Base-by-base conservation (phyloP, 2,888 invertebrate species). In the Mythimna ferrago region DNA sequence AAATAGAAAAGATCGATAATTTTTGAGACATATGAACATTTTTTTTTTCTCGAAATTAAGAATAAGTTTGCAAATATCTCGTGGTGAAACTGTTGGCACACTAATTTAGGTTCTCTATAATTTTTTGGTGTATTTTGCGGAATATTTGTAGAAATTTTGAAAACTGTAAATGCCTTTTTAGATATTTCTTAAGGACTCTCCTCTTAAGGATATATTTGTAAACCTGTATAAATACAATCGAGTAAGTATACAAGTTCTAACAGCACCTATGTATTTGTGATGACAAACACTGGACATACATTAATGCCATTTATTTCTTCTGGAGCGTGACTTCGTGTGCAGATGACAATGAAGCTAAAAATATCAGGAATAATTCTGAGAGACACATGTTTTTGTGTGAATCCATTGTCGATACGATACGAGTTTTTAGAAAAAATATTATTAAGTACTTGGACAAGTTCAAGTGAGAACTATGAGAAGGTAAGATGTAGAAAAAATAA, bases 291-390 rank as follows among this genome's bases (percentile, higher is more conserved):
- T 82, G 84, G 81, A 78, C 86, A 60, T 67, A 86, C 88, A 89
- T 9, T 87, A 88, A 89, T 91, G 89, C 89, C 94, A 95, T 96
- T 95, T 95, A 95, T 94, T 95, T 91, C 95, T 96, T 94, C 94
- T 95, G 94, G 95, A 95, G 94, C 95, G 96, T 96, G 95, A 95
- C 95, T 94, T 89, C 88, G 92, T 92, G 91, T 94, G 93, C 92
- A 93, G 88, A 82, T 94, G 92, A 96, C 95, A 96, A 96, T 96
- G 92, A 94, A 90, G 93, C 93, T 95, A 94, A 95, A 95, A 95
- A 95, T 94, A 94, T 90, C 93, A 93, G 94, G 93, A 94, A 95
- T 95, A 93, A 95, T 95, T 95, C 94, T 95, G 94, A 93, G 96
- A 96, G 96, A 95, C 95, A 94, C 93, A 91, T 78, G 83, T 79